A percentile compares a stretch with the other conserved stretches of the same genome.
phyloP scores from a whole-genome alignment of 1,140 invertebrate genomes.

The Lordiphosa clarofinis region DNA sequence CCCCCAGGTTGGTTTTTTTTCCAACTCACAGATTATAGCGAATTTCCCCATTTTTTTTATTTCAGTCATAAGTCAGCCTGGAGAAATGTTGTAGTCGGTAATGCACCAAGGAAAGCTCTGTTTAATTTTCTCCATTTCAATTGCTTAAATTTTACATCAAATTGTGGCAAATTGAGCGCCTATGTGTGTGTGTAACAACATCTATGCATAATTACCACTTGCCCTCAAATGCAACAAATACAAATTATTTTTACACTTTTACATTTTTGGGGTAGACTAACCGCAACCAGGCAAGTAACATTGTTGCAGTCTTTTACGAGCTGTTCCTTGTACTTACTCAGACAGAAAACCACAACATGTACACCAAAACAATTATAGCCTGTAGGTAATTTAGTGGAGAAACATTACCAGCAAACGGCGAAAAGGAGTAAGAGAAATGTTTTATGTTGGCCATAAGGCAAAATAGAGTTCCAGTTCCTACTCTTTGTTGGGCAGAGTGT shows the following conservation, averaged over 20 bases:
- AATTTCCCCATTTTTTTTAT: no score
- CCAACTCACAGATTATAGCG: no score
- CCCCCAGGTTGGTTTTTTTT: no score
- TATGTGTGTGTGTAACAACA: not conserved
- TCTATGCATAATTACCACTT: conserved; percentile 1
- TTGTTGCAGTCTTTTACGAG: conserved; percentile 9
- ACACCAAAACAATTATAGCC: conserved; percentile 58
- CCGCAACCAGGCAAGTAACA: conserved; percentile 8
- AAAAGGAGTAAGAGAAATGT: conserved; percentile 19
- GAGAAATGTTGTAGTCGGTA: no score
- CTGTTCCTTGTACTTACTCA: not conserved
- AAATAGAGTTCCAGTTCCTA: conserved; percentile 28
- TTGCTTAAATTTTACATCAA: not conserved
- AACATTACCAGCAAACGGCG: conserved; percentile 31
- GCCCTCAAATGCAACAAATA: conserved; percentile 2
- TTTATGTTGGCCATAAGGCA: conserved; percentile 27
- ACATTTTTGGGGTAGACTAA: conserved; percentile 9
- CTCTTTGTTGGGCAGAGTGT: not conserved
- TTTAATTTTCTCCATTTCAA: not conserved
- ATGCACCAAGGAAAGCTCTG: no score
- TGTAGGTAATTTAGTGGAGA: conserved; percentile 52
- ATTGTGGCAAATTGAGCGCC: not conserved
- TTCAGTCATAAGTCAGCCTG: no score
- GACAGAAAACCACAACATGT: conserved; percentile 21
- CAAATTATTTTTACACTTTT: conserved; percentile 11